phyloP scores from a whole-genome alignment of 2,797 vertebrate genomes.

The Cossypha niveicapilla region DNA sequence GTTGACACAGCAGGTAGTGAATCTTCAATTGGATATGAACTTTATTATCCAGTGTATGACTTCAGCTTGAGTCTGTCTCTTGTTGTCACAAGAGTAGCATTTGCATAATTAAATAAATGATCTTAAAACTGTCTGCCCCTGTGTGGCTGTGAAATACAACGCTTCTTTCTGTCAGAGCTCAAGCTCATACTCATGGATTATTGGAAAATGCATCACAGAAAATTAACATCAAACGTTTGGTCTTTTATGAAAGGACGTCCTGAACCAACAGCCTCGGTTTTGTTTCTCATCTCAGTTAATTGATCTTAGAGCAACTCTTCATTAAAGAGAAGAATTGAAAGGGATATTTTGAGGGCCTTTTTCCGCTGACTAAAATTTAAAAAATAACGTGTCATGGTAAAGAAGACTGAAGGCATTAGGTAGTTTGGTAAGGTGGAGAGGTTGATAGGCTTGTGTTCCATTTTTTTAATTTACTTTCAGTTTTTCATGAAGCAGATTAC shows the following conservation, averaged over 20 bases:
- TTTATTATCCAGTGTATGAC: slow-evolving; percentile 53
- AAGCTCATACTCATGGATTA: slow-evolving; percentile 63
- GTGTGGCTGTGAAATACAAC: slow-evolving; percentile 65
- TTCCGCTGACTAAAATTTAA: background rate
- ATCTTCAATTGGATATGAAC: slow-evolving; percentile 55
- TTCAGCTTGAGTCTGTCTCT: slow-evolving; percentile 59
- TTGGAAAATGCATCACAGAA: slow-evolving; percentile 71
- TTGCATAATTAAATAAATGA: slow-evolving; percentile 75
- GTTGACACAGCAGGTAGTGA: slow-evolving; percentile 49
- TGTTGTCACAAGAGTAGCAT: slow-evolving; percentile 68
- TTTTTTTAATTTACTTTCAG: background rate
- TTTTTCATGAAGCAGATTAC: background rate
- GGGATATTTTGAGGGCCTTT: slow-evolving; percentile 9
- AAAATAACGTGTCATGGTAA: background rate
- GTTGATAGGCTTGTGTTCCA: background rate
- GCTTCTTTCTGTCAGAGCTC: slow-evolving; percentile 59
- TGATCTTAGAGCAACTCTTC: slow-evolving; percentile 58
- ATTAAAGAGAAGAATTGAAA: slow-evolving; percentile 27
- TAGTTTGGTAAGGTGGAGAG: background rate
- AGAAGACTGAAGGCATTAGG: background rate
- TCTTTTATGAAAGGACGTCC: slow-evolving; percentile 37
- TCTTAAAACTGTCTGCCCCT: slow-evolving; percentile 63
- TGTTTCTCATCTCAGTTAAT: slow-evolving; percentile 60
- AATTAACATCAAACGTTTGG: slow-evolving; percentile 70
- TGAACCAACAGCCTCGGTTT: slow-evolving; percentile 16